Evolutionary conservation across 1,140 invertebrate genomes (phyloP).

Genomic region (Pemphigus obesinymphae): DNA sequence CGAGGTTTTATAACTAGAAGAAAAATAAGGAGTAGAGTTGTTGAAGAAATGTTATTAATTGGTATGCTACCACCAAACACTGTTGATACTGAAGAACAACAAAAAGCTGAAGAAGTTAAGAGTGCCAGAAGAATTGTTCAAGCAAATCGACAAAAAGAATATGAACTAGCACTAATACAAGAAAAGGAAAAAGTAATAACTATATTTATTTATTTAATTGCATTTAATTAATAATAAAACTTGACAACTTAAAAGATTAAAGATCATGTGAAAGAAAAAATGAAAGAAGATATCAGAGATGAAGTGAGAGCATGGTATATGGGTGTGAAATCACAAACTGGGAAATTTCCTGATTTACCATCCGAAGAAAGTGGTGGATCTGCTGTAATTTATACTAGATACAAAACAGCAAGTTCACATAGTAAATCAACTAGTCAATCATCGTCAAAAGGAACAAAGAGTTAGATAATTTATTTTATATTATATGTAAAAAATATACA

Average conservation of each 20-base stretch:
- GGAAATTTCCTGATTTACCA: constrained; percentile 85
- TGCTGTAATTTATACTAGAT: constrained; percentile 70
- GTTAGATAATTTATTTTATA: constrained; percentile 43
- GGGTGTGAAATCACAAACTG: constrained; percentile 70
- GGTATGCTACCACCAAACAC: constrained; percentile 57
- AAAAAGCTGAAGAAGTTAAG: constrained; percentile 54
- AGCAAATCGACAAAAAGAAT: constrained; percentile 58
- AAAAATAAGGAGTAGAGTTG: constrained; percentile 63
- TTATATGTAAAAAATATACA: background rate
- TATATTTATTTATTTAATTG: background rate
- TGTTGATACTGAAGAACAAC: constrained; percentile 48
- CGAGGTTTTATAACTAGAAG: constrained; percentile 69
- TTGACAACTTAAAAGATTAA: constrained; percentile 52
- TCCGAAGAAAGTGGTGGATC: constrained; percentile 86
- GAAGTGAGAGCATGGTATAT: constrained; percentile 82
- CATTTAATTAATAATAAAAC: background rate
- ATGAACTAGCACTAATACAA: constrained; percentile 57
- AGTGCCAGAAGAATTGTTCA: constrained; percentile 60
- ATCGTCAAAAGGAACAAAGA: constrained; percentile 73
- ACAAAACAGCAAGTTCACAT: constrained; percentile 55
- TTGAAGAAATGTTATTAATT: constrained; percentile 81
- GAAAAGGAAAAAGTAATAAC: constrained; percentile 54
- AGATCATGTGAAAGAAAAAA: constrained; percentile 60
- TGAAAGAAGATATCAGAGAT: constrained; percentile 75
- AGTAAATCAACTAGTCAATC: constrained; percentile 66